Evolutionary conservation across 2,888 invertebrate genomes (phyloP).

Genomic region (Cerceris ruficornis): DNA sequence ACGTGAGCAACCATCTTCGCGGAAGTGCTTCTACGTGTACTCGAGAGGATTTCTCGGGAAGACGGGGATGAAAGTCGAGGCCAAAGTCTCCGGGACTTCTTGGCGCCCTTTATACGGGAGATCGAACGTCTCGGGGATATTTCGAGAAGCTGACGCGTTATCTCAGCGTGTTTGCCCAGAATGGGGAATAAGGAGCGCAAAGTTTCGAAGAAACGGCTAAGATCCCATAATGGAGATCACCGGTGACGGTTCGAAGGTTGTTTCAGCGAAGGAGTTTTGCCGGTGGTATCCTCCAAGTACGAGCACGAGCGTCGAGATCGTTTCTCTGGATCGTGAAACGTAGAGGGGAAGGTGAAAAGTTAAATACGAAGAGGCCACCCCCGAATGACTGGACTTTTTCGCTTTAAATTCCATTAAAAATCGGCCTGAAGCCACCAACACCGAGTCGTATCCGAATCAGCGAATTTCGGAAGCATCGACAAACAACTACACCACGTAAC

Average conservation of each 20-base stretch:
- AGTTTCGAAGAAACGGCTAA: too few relatives aligned
- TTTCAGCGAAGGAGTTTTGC: too few relatives aligned
- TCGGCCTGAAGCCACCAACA: not conserved
- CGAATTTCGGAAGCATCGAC: too few relatives aligned
- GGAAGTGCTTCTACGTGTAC: slow-evolving; percentile 19
- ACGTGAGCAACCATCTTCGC: not conserved
- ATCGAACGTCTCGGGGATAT: too few relatives aligned
- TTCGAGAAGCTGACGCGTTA: too few relatives aligned
- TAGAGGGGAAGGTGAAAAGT: not conserved
- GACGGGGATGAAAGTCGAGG: not conserved
- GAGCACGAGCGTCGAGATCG: not conserved
- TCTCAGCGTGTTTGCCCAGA: too few relatives aligned
- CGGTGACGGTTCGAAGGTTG: too few relatives aligned
- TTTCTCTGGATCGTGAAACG: not conserved
- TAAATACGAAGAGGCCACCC: not conserved
- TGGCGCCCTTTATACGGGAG: too few relatives aligned
- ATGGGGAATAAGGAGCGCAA: too few relatives aligned
- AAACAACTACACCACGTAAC: too few relatives aligned
- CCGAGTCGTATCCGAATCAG: too few relatives aligned
- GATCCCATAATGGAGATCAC: too few relatives aligned
- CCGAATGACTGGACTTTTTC: not conserved
- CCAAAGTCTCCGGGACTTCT: not conserved
- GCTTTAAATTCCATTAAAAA: not conserved
- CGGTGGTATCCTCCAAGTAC: not conserved
- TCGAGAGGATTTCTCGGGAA: slow-evolving; percentile 16